Conservation (phyloP, 2,888 invertebrate genomes). For the Rotaria sp. region DNA sequence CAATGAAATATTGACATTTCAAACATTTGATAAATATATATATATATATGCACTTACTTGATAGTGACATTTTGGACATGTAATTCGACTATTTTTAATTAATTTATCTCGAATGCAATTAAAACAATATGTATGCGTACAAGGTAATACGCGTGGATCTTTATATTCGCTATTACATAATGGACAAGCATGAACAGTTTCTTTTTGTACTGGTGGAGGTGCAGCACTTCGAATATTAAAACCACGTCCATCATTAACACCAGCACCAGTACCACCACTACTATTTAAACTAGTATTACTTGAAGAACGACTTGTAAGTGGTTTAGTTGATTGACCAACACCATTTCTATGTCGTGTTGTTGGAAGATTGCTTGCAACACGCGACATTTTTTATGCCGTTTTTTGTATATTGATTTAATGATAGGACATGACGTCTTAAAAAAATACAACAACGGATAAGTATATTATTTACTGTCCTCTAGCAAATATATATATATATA, state of each 20-base stretch:
- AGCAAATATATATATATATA: background rate
- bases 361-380: slow-evolving; percentile 17
- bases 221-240: background rate
- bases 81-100: background rate
- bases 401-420: background rate
- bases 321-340: background rate
- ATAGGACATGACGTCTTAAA: background rate
- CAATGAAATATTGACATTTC: too few species aligned
- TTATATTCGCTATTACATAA: slow-evolving; percentile 25
- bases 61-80: slow-evolving; percentile 13
- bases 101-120: slow-evolving; percentile 25
- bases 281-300: background rate
- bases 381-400: background rate
- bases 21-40: background rate
- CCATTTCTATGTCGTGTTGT: background rate
- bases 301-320: background rate
- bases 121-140: slow-evolving; percentile 27
- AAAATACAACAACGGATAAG: background rate
- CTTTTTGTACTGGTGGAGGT: background rate
- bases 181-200: slow-evolving; percentile 28
- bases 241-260: background rate
- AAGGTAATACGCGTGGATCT: slow-evolving; percentile 25
- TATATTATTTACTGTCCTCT: background rate
- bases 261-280: background rate
- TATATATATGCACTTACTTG: background rate